Evolutionary conservation across 2,797 vertebrate genomes (phyloP).

Genomic region (Spinus olivaceus): DNA sequence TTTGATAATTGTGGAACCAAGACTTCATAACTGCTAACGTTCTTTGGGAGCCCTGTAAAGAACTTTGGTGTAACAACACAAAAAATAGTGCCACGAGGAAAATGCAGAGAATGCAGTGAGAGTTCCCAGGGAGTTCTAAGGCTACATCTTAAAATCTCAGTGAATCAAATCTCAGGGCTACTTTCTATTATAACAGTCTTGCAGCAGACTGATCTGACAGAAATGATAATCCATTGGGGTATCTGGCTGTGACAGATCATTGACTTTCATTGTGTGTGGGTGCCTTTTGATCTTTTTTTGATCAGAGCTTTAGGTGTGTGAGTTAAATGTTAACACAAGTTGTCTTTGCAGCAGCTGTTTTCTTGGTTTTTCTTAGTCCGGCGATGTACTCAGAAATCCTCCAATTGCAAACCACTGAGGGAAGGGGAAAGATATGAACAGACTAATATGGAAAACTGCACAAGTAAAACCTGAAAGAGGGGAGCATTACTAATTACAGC

Average conservation of each 20-base stretch:
- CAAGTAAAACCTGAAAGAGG: background rate
- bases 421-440: background rate
- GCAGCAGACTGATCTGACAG: background rate
- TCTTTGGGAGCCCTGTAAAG: background rate
- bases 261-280: background rate
- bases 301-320: background rate
- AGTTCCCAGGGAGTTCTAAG: background rate
- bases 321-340: background rate
- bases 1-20: background rate
- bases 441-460: background rate
- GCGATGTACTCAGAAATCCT: background rate
- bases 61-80: background rate
- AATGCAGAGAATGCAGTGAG: background rate
- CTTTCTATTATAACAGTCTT: background rate
- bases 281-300: background rate
- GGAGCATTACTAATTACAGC: background rate
- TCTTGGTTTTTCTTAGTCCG: background rate
- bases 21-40: background rate
- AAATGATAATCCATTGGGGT: background rate
- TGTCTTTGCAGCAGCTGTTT: background rate
- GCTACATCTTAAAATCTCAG: background rate
- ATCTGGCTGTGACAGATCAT: background rate
- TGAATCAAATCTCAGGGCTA: background rate
- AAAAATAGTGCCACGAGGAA: background rate
- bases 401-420: background rate